Percentiles rank a stretch among this genome's conserved stretches.
These are phyloP conservation scores for Sclerurus mexicanus DNA, from an alignment of 2,113 vertebrate species.

Conservation along the genomic window DNA sequence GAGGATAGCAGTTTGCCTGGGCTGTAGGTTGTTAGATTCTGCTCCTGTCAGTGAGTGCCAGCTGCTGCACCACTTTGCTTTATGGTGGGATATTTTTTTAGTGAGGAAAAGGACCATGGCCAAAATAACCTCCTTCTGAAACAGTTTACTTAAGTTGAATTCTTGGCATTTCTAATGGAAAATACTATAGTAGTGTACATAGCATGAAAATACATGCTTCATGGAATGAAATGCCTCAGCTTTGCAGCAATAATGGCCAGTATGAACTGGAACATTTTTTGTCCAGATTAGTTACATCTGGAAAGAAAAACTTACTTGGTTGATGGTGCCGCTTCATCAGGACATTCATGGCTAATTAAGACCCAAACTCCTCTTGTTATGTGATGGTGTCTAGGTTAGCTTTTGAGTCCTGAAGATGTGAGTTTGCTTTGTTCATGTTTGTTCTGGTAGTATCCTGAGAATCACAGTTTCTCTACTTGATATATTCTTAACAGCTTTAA, in stretches of 20 bases:
- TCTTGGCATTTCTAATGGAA: not conserved
- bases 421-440: not conserved
- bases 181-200: not conserved
- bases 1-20: not conserved
- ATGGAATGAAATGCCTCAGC: not conserved
- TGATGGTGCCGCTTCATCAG: not conserved
- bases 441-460: not conserved
- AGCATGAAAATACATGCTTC: not conserved
- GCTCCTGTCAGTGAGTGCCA: not conserved
- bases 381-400: not conserved
- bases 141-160: not conserved
- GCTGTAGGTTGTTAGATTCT: not conserved
- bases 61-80: not conserved
- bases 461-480: not conserved
- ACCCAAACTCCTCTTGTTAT: not conserved
- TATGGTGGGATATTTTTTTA: not conserved
- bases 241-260: not conserved
- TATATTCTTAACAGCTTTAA: not conserved
- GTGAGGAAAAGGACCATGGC: not conserved
- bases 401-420: accelerated
- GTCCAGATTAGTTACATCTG: not conserved
- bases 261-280: not conserved
- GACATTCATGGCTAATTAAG: not conserved
- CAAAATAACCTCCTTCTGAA: not conserved
- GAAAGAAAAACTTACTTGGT: not conserved